Evolutionary conservation across 1,140 invertebrate genomes (phyloP).

Genomic region (Drosophila ohnishii): DNA sequence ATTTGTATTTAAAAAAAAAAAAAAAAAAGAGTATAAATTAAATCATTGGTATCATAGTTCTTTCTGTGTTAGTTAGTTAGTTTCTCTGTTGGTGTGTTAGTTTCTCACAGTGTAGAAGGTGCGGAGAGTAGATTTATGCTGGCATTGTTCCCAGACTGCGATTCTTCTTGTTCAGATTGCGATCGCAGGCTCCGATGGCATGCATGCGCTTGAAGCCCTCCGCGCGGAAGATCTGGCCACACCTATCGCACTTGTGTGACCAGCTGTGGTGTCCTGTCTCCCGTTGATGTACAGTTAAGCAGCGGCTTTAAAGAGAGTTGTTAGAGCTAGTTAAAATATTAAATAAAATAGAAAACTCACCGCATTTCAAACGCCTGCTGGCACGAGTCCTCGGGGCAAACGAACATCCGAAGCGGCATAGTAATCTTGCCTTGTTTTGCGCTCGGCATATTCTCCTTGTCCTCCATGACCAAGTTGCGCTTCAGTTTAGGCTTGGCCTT

Average conservation of each 20-base stretch:
- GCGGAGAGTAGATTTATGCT: not conserved
- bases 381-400: conserved; percentile 9
- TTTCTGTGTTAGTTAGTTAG: not conserved
- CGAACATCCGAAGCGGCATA: not conserved
- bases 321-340: not conserved
- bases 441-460: not conserved
- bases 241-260: conserved; percentile 27
- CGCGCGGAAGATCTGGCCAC: conserved; percentile 42
- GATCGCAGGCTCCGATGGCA: conserved; percentile 17
- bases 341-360: not conserved
- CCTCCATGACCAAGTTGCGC: not conserved
- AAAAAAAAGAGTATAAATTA: not conserved
- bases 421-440: not conserved
- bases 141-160: not conserved
- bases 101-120: not conserved
- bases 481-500: not conserved
- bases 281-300: conserved; percentile 20
- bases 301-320: conserved; percentile 1
- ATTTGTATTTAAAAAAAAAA: not conserved
- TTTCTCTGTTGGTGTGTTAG: too few relatives aligned
- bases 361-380: conserved; percentile 6
- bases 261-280: conserved; percentile 31
- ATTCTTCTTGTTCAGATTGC: conserved; percentile 14
- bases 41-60: not conserved
- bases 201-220: conserved; percentile 37